Evolutionary conservation across 2,113 vertebrate genomes (phyloP).

Genomic region (Nerophis lumbriciformis): DNA sequence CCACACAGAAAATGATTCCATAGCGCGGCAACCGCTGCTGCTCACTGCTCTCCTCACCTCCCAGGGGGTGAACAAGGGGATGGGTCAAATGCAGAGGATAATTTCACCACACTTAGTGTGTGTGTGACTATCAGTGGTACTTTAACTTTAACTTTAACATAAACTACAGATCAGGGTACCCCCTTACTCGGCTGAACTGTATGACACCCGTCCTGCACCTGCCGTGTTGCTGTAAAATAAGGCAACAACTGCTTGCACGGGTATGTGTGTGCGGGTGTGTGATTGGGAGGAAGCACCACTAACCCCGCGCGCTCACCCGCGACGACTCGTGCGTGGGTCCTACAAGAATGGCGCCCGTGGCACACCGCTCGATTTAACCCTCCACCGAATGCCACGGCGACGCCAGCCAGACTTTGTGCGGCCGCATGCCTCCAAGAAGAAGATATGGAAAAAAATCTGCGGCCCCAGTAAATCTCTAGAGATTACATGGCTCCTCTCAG

Average conservation of each 20-base stretch:
- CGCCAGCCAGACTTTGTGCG: constrained; percentile 72
- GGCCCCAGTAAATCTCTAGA: constrained; percentile 53
- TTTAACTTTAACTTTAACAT: no score
- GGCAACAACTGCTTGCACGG: constrained; percentile 67
- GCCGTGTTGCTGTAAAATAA: constrained; percentile 61
- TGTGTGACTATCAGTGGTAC: no score
- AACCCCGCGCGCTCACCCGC: constrained; percentile 33
- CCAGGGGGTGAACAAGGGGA: no score
- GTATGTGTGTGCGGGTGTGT: constrained; percentile 21
- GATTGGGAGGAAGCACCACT: constrained; percentile 38
- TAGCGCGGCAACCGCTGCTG: no score
- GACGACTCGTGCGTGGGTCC: constrained; percentile 26
- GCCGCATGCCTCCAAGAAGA: constrained; percentile 62
- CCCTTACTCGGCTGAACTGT: constrained; percentile 19
- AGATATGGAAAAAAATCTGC: constrained; percentile 75
- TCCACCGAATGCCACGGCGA: constrained; percentile 64
- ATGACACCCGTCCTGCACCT: constrained; percentile 63
- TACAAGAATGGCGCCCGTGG: constrained; percentile 47
- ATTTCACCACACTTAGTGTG: no score
- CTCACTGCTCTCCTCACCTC: no score
- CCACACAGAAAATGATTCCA: no score
- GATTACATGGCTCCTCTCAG: constrained; percentile 71
- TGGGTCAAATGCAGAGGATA: no score
- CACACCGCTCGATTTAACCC: constrained; percentile 65
- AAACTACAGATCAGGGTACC: constrained; percentile 13